Base-by-base conservation (phyloP, 2,113 vertebrate genomes). In the Girardinichthys multiradiatus region DNA sequence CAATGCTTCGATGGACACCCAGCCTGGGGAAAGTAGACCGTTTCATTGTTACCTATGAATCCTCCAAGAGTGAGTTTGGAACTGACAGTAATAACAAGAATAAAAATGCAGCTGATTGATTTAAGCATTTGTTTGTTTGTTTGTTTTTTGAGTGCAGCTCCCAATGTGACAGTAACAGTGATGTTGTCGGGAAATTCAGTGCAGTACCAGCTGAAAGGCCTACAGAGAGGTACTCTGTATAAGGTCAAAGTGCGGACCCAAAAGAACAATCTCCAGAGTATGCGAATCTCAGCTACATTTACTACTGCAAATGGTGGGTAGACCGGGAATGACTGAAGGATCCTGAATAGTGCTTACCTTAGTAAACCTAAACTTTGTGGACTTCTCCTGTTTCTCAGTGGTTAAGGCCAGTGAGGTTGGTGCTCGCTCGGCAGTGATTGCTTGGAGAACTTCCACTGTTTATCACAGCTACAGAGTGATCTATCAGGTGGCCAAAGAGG, bases 1-100 rank as follows among this genome's bases (percentile, higher is more conserved):
- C 96, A 13, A 37, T 95, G 76, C 86, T 98, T 61, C 91, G 89
- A 33, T 98, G 97, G 97, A 94, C 87, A 1, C 91, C 95, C 4
- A 90, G 93, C 66, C 73, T 91, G 72, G 92, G 92, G 11, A 94
- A 95, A 6, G 95, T 96, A 26, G 95, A 97, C 68, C 89, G 90
- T 61, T 97, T 97, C 71, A 84, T 95, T 4, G 84, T 97, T 79
- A 92, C 71, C 68, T 96, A 96, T 21, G 93, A 94, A 12, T 94
- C 94, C 29, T 88, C 90, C 6, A 94, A 94, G 58, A 94, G 96
- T 97, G 85, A 96, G 95, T 65, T 27, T 39, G 64, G 28, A 21
- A 37, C 17, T 10, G n/a, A 59, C 31, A 9, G 19, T 29, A 37
- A 65, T 51, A 2, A 67, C 21, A 30, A 26, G 62, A 26, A 19